Evolutionary conservation across 2,113 vertebrate genomes (phyloP).

Genomic region (Nanorana parkeri): DNA sequence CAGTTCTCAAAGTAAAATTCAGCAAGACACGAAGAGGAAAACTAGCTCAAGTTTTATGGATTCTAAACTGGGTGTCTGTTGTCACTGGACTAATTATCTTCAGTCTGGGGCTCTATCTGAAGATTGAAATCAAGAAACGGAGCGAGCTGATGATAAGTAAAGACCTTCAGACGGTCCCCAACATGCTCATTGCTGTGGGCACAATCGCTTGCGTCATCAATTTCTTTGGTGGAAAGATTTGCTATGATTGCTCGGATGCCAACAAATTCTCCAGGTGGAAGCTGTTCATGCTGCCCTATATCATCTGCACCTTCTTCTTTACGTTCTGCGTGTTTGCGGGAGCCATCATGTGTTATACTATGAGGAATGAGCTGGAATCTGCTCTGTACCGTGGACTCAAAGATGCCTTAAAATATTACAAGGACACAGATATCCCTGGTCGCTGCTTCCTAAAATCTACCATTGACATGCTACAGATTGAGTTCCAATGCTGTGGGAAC

Average conservation of each 20-base stretch:
- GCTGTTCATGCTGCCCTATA: constrained; percentile 85
- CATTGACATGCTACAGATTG: constrained; percentile 83
- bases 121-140: constrained; percentile 84
- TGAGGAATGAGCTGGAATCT: constrained; percentile 80
- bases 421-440: constrained; percentile 86
- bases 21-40: constrained; percentile 84
- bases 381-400: constrained; percentile 79
- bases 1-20: constrained; percentile 84
- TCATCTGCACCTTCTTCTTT: constrained; percentile 84
- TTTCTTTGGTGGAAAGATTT: constrained; percentile 87
- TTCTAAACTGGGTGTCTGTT: constrained; percentile 88
- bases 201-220: constrained; percentile 85
- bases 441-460: constrained; percentile 86
- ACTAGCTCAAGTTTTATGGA: constrained; percentile 86
- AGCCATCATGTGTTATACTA: constrained; percentile 84
- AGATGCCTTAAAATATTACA: constrained; percentile 82
- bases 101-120: constrained; percentile 83
- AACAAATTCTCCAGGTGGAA: constrained; percentile 85
- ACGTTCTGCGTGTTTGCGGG: constrained; percentile 85
- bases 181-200: constrained; percentile 83
- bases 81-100: constrained; percentile 80
- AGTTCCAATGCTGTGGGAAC: constrained; percentile 87
- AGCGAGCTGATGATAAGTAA: constrained; percentile 80
- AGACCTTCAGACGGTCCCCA: constrained; percentile 80
- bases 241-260: constrained; percentile 84